Base-by-base conservation (phyloP, 2,797 vertebrate species). In the Chromobotia macracanthus region DNA sequence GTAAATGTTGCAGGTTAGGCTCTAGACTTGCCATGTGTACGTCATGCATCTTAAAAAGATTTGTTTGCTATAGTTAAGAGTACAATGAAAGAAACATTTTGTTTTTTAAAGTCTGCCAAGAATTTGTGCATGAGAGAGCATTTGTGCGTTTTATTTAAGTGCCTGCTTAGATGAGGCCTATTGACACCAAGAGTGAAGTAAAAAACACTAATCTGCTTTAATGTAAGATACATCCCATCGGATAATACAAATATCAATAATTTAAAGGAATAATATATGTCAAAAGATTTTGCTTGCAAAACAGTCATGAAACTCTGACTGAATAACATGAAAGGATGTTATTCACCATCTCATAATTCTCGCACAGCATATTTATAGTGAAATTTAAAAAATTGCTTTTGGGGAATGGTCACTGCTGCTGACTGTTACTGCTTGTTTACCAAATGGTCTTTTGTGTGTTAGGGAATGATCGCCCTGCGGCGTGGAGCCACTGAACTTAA, bases 391-490 rank as follows among this genome's bases (percentile, higher is more conserved):
- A 31, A 38, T 38, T 38, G 35, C 8, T 38, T 38, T 38, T 38
- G 35, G 35, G 35, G 8, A 21, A 38, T 11, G 18, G 15, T n/a
- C 31, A 55, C 23, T 53, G 31, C 7, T 41, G 15, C 31, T n/a
- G 10, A 41, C 12, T 74, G 1, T 56, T 53, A 25, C 28, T 16
- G 19, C 23, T 15, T 31, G 25, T 51, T 67, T 16, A 5, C 28
- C 23, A 38, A 50, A 53, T 28, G 11, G 15, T 50, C 10, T 60
- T 6, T 61, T 71, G 6, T 0, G 78, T 86, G 80, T 69, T 70
- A 96, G 95, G 97, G 97, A 16, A 99, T 99, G 98, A 99, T 99
- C 0, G 97, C 98, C 0, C 91, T 99, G 87, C 96, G 98, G 21
- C 94, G 97, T 8, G 97, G 96, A 9, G 98, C 98, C 74, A 99